Evolutionary conservation across 2,888 invertebrate species (phyloP).

Genomic region (Apodemia duryi): DNA sequence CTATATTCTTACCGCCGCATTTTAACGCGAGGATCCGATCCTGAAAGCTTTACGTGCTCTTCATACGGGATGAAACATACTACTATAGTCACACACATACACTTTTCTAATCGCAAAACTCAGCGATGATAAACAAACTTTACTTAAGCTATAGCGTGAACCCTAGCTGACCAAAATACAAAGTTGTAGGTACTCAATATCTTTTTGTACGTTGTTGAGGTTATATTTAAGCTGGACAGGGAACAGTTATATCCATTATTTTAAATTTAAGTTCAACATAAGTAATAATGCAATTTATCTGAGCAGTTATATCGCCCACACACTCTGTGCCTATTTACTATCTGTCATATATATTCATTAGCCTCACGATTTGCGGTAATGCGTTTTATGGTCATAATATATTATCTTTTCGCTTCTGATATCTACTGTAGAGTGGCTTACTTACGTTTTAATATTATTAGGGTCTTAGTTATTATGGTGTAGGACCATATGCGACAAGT

Average conservation of each 20-base stretch:
- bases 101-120: too few relatives aligned
- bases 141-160: too few relatives aligned
- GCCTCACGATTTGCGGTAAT: slow-evolving; percentile 20
- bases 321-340: slow-evolving; percentile 40
- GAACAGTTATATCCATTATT: slow-evolving; percentile 7
- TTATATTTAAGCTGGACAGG: slow-evolving; percentile 18
- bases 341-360: slow-evolving; percentile 39
- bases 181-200: not conserved
- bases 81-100: too few relatives aligned
- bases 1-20: too few relatives aligned
- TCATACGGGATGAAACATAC: too few relatives aligned
- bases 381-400: not conserved
- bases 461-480: too few relatives aligned
- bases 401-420: not conserved
- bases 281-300: slow-evolving; percentile 48
- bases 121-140: too few relatives aligned
- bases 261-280: slow-evolving; percentile 32
- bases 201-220: not conserved
- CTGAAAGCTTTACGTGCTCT: too few relatives aligned
- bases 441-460: too few relatives aligned
- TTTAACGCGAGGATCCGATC: too few relatives aligned
- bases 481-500: too few relatives aligned
- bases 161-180: not conserved
- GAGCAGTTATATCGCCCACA: slow-evolving; percentile 45
- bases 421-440: not conserved